Evolutionary conservation across 2,113 vertebrate species (phyloP).

Genomic region (Dendropsophus ebraccatus): DNA sequence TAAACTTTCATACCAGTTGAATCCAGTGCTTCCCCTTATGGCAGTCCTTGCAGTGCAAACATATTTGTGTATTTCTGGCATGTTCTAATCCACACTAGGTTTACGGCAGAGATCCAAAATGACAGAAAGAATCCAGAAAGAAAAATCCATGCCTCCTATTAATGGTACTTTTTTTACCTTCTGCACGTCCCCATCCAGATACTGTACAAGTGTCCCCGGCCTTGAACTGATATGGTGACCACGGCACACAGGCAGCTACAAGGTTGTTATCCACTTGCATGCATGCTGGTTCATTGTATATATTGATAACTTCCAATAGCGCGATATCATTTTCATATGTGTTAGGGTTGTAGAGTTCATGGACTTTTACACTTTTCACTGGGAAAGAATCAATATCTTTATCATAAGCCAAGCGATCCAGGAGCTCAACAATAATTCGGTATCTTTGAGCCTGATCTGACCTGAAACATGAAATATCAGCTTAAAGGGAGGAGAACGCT

Average conservation of each 20-base stretch:
- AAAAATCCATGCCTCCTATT: not conserved
- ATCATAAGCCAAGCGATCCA: slow-evolving; percentile 63
- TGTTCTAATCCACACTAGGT: not conserved
- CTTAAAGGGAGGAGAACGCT: no score
- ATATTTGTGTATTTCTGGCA: not conserved
- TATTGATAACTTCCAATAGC: slow-evolving; percentile 77
- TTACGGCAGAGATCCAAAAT: not conserved
- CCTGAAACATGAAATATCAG: slow-evolving; percentile 65
- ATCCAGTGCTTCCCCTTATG: not conserved
- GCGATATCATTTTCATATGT: slow-evolving; percentile 93
- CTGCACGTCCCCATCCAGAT: slow-evolving; percentile 89
- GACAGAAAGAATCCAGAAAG: not conserved
- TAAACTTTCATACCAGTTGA: not conserved
- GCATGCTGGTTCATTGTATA: slow-evolving; percentile 61
- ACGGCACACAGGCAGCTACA: slow-evolving; percentile 85
- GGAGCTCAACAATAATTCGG: slow-evolving; percentile 79
- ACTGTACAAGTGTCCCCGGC: slow-evolving; percentile 81
- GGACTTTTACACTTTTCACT: slow-evolving; percentile 75
- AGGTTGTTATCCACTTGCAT: slow-evolving; percentile 62
- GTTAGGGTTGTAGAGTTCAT: slow-evolving; percentile 74
- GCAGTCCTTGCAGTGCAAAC: not conserved
- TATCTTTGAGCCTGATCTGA: slow-evolving; percentile 68
- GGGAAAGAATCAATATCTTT: slow-evolving; percentile 62
- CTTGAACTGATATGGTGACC: slow-evolving; percentile 83
- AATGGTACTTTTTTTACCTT: slow-evolving; percentile 71